phyloP scores from a whole-genome alignment of 2,113 vertebrate species.

The Albula goreensis region DNA sequence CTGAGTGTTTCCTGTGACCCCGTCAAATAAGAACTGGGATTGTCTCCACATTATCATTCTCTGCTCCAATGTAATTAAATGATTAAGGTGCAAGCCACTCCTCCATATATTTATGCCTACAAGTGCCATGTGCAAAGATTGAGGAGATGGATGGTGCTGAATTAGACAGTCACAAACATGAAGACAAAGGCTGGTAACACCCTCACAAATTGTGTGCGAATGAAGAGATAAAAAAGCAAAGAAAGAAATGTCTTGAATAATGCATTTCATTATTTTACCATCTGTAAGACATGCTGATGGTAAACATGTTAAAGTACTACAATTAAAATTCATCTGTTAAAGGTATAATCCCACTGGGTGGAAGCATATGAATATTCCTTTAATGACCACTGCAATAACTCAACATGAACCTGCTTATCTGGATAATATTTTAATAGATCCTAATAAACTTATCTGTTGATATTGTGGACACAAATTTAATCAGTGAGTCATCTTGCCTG shows the following conservation, averaged over 20 bases:
- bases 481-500: slow-evolving; percentile 26
- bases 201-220: background rate
- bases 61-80: background rate
- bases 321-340: slow-evolving; percentile 21
- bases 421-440: slow-evolving; percentile 30
- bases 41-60: slow-evolving; percentile 7
- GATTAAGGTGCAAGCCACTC: background rate
- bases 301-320: background rate
- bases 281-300: slow-evolving; percentile 12
- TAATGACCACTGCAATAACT: slow-evolving; percentile 15
- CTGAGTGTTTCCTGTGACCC: background rate
- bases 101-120: background rate
- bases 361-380: slow-evolving; percentile 18
- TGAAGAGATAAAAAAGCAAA: background rate
- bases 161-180: background rate
- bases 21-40: background rate
- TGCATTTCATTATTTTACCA: background rate
- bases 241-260: background rate
- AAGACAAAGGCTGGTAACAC: background rate
- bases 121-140: background rate
- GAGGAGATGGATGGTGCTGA: background rate
- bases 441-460: slow-evolving; percentile 38
- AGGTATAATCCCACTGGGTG: background rate
- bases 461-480: slow-evolving; percentile 32
- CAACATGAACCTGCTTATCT: slow-evolving; percentile 27